These are phyloP conservation scores for Pseudomyrmex concolor DNA, from an alignment of 1,140 invertebrate genomes.

Conservation along the genomic window DNA sequence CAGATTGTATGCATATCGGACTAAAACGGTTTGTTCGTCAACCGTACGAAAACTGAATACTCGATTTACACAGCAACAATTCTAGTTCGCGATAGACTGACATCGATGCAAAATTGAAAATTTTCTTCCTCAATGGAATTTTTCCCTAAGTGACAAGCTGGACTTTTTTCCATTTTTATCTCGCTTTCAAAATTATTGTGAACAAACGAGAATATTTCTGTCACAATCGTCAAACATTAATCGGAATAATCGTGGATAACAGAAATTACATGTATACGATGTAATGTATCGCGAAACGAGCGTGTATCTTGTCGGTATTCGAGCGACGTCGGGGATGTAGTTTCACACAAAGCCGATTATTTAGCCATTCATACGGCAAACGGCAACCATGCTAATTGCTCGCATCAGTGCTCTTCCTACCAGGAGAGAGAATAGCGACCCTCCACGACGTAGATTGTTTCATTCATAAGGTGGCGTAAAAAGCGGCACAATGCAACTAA, in stretches of 20 bases:
- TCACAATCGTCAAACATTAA: neutral
- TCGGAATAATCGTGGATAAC: neutral
- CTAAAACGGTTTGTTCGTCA: neutral
- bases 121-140: neutral
- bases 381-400: constrained; percentile 31
- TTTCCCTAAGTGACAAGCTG: neutral
- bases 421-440: neutral
- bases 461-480: constrained; percentile 43
- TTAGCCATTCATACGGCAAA: constrained; percentile 28
- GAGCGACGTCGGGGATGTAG: neutral
- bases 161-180: neutral
- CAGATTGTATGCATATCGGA: neutral
- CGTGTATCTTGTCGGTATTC: neutral
- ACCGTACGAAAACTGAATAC: neutral
- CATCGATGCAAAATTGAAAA: too few species aligned
- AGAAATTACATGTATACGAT: neutral
- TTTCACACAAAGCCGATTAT: constrained; percentile 30
- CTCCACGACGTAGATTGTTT: constrained; percentile 9
- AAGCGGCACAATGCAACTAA: constrained; percentile 12
- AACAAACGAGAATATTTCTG: neutral
- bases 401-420: neutral
- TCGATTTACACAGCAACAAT: constrained; percentile 9
- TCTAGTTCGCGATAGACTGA: neutral
- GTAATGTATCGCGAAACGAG: neutral
- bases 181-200: neutral